Evolutionary conservation across 2,113 vertebrate species (phyloP).

Genomic region (Cnemophilus loriae): DNA sequence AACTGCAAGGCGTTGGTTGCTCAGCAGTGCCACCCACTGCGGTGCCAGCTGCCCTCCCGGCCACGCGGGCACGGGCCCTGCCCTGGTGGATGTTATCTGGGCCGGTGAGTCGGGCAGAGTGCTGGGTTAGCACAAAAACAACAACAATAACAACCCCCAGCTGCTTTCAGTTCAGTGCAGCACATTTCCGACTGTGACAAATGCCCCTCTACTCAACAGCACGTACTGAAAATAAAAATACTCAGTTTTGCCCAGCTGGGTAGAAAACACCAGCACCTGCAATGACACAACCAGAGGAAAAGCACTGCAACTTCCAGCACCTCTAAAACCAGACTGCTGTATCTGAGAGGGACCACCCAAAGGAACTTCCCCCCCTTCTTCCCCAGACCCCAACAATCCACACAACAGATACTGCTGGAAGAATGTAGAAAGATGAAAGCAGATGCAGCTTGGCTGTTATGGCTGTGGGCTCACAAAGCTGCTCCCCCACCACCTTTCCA

Average conservation of each 20-base stretch:
- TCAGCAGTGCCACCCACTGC: not conserved
- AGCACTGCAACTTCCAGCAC: fast-evolving
- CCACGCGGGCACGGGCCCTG: not conserved
- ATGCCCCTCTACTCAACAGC: not conserved
- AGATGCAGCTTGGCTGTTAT: not conserved
- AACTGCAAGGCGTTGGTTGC: not conserved
- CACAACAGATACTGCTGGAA: not conserved
- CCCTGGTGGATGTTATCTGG: constrained; percentile 10
- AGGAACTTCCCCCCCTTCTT: not conserved
- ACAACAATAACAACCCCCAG: not conserved
- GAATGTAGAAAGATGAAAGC: not conserved
- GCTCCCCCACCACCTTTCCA: not conserved
- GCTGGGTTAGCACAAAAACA: not conserved
- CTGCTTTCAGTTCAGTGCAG: not conserved
- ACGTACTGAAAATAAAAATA: not conserved
- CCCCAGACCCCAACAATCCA: not conserved
- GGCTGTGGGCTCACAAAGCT: not conserved
- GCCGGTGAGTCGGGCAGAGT: not conserved
- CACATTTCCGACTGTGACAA: not conserved
- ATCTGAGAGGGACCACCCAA: not conserved
- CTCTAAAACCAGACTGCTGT: not conserved
- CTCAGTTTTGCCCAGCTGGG: not conserved
- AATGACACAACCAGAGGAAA: not conserved
- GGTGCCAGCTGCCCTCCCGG: not conserved
- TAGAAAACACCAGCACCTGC: not conserved